phyloP scores from a whole-genome alignment of 2,113 vertebrate genomes.

The Cavia aperea region DNA sequence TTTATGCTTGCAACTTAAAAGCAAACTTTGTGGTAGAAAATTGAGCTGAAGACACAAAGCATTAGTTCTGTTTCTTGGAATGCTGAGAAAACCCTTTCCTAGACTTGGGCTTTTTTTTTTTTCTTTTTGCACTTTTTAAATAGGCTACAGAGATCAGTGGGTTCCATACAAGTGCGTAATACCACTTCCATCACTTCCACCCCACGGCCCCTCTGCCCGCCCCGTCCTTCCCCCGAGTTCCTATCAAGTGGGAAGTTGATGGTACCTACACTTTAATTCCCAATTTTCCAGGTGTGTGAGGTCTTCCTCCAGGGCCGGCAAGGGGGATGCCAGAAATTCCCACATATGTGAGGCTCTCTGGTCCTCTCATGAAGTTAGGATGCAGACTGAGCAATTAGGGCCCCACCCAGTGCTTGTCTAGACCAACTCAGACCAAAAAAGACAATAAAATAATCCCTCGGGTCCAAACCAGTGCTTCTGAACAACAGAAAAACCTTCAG shows the following conservation, averaged over 20 bases:
- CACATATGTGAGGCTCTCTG: background rate
- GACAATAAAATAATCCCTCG: background rate
- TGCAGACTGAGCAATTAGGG: background rate
- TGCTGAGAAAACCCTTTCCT: background rate
- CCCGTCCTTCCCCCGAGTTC: background rate
- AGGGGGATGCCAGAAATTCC: background rate
- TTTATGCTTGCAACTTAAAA: background rate
- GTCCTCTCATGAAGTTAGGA: background rate
- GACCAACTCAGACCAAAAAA: background rate
- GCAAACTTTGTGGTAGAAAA: background rate
- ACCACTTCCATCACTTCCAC: background rate
- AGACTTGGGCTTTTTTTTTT: background rate
- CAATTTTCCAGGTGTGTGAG: background rate
- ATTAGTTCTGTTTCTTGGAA: background rate
- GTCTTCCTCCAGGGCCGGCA: background rate
- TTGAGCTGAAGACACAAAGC: background rate
- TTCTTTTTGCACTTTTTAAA: background rate
- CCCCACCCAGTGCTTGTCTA: constrained; percentile 7
- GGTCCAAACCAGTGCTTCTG: background rate
- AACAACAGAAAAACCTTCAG: background rate
- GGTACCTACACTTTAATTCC: background rate
- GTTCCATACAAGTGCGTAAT: background rate
- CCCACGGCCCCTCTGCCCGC: background rate
- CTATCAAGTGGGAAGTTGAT: too few relatives aligned
- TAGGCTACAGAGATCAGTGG: background rate